Conservation (phyloP, 1,140 invertebrate species). For the Apis dorsata region DNA sequence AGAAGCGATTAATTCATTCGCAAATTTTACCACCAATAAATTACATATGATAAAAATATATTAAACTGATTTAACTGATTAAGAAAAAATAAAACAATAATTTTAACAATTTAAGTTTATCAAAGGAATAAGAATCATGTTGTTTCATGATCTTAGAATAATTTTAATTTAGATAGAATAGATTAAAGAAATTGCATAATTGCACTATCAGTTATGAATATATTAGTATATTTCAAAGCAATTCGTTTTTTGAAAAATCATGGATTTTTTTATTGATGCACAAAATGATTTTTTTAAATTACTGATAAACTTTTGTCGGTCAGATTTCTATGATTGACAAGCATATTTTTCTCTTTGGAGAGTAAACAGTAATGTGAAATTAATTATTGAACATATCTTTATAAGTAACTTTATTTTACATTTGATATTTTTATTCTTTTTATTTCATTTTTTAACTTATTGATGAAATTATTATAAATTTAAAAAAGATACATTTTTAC, state of each 20-base stretch:
- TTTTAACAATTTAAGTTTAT: neutral
- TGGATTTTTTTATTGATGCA: neutral
- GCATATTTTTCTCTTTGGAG: neutral
- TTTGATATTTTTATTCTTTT: too few species aligned
- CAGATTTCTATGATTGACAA: neutral
- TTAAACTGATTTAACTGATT: neutral
- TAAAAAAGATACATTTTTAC: too few species aligned
- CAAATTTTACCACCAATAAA: neutral
- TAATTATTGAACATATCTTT: neutral
- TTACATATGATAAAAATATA: neutral
- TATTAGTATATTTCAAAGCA: conserved; percentile 1
- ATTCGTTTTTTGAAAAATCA: conserved; percentile 10
- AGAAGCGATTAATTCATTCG: conserved; percentile 16
- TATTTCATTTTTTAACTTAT: too few species aligned
- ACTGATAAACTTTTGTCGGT: neutral
- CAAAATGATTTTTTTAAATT: conserved; percentile 20
- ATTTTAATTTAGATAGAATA: neutral
- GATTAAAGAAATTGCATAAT: neutral
- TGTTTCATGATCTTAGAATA: neutral
- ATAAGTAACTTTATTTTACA: rapidly evolving
- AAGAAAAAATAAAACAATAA: neutral
- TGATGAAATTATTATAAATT: too few species aligned
- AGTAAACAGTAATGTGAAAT: neutral
- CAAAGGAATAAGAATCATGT: too few species aligned
- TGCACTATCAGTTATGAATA: neutral